Base-by-base conservation (phyloP, 1,140 invertebrate genomes). In the Rhopalosiphum maidis region DNA sequence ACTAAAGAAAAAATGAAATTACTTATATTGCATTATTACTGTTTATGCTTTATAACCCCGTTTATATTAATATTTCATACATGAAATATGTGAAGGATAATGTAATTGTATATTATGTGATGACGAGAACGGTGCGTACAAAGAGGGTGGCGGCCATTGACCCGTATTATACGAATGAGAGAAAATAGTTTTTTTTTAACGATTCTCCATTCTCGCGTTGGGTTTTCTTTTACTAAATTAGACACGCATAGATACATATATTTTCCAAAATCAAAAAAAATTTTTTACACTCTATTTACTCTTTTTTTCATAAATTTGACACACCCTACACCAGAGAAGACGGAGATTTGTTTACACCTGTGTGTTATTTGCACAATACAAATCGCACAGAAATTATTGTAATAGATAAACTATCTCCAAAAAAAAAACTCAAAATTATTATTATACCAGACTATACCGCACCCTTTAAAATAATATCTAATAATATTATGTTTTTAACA, bases 61-160 rank as follows among this genome's bases (percentile, higher is more conserved):
- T 77, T 77, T 41, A 89, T 51, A 51, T 51, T 51, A 51, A 51
- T 51, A 51, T 51, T 51, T 51, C 18, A 51, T 51, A 51, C 48
- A 51, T 37, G 9, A 55, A 41, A 89, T 54, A 37, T 43, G 54
- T 15, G 30, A n/a, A 55, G 22, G 23, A 55, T 89, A 89, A 89
- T 55, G 22, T 89, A 55, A 55, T 89, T 89, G 35, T 89, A 25
- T 55, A 30, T 86, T 43, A 41, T 55, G 46, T 41, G 51, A 48
- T 89, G 48, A 89, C 35, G 88, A 88, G 46, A 89, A 55, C 35
- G 54, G 51, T 89, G 23, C 88, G 55, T 35, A 89, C 51, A 89
- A 89, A 89, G 51, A 55, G 88, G 88, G 88, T 89, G 88, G 88
- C 51, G 88, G 88, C 51, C 51, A 89, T 55, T 89, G 88, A 89